Base-by-base conservation (phyloP, 2,888 invertebrate species). In the Pardosa pseudoannulata region DNA sequence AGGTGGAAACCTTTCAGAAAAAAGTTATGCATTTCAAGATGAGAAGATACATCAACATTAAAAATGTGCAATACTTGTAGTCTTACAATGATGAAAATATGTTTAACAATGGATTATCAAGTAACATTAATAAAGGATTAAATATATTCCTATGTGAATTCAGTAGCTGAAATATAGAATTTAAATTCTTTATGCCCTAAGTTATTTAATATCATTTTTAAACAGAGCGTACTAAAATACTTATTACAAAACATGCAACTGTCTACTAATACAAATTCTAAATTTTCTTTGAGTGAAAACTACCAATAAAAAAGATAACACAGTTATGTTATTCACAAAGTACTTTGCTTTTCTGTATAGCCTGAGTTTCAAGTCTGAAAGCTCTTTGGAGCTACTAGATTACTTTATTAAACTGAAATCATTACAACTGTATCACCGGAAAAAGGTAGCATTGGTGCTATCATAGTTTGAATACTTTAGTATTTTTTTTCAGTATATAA, bases 341-440 rank as follows among this genome's bases (percentile, higher is more conserved):
- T 85, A 85, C 83, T 85, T 85, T 85, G 83, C 75, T 75, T 78
- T 78, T 73, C 72, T 85, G 50, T 75, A 85, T 72, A 85, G 83
- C 83, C 83, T 85, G 83, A 85, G 83, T 78, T 64, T 64, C 72
- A 78, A 85, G 83, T 85, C 31, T 56, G 56, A 76, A 82, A 82
- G 82, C 82, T 82, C 82, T 82, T 82, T 82, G 81, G 81, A 81
- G 82, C 82, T 82, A 71, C 46, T 76, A 70, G 71, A 76, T 76
- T 82, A 76, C 70, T 76, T 76, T 71, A 76, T 41, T 82, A 70
- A 85, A 73, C 73, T 78, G 56, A 78, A 78, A 56, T 85, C 78
- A 72, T 85, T 85, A 78, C 83, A 73, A 85, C 65, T 85, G 76
- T 85, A 85, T 85, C 83, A 85, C 83, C 83, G 83, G 78, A 85